These are phyloP conservation scores for Lepidocolaptes lacrymiger DNA, from an alignment of 2,797 vertebrate genomes.

Conservation along the genomic window DNA sequence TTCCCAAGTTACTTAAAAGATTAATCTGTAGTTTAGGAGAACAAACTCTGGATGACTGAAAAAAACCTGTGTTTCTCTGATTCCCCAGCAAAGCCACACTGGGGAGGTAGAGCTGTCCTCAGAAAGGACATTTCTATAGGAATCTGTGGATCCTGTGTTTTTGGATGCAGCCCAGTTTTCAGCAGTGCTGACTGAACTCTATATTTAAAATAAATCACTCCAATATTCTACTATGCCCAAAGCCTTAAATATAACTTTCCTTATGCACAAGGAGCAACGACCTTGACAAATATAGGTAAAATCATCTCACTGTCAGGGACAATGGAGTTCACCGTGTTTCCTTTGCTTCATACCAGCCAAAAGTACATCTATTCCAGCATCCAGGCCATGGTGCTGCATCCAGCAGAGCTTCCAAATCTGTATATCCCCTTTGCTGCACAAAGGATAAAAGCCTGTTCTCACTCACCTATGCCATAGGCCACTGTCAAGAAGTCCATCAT, in stretches of 20 bases:
- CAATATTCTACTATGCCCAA: background rate
- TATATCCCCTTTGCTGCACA: background rate
- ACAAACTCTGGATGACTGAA: background rate
- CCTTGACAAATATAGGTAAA: background rate
- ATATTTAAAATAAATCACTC: background rate
- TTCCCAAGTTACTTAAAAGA: background rate
- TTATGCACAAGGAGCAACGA: background rate
- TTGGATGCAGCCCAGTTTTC: background rate
- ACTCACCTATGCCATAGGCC: constrained; percentile 91
- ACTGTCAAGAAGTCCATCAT: constrained; percentile 95
- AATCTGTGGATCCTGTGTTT: background rate
- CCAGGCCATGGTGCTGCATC: rapidly evolving
- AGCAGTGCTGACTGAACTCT: background rate
- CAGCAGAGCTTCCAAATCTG: background rate
- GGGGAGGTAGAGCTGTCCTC: background rate
- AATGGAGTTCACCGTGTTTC: background rate
- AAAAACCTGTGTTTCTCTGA: background rate
- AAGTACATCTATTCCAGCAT: background rate
- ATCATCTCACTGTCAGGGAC: background rate
- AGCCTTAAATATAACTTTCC: background rate
- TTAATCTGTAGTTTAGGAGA: background rate
- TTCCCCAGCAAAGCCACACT: background rate
- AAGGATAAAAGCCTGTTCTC: background rate
- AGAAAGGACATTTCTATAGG: background rate
- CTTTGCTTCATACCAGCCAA: background rate